Evolutionary conservation across 2,888 invertebrate genomes (phyloP).

Genomic region (Griposia aprilina): DNA sequence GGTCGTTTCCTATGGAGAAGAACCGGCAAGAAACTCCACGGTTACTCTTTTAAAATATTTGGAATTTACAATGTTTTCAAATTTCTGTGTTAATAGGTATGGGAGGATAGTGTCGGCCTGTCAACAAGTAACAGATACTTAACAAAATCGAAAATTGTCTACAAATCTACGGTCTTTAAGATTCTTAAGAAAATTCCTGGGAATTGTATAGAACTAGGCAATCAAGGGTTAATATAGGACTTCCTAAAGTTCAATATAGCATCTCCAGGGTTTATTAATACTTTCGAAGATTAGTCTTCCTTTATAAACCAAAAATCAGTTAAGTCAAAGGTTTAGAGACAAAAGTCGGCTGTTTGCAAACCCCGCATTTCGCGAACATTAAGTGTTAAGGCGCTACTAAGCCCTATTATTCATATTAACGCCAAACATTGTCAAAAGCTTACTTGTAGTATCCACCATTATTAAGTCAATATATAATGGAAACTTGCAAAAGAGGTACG

Average conservation of each 20-base stretch:
- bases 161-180: too few relatives aligned
- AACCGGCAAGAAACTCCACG: too few relatives aligned
- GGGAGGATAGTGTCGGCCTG: too few relatives aligned
- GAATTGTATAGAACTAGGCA: background rate
- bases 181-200: too few relatives aligned
- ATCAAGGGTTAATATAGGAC: background rate
- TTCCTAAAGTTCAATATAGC: background rate
- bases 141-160: too few relatives aligned
- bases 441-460: conserved; percentile 25
- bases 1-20: too few relatives aligned
- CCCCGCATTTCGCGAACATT: conserved; percentile 18
- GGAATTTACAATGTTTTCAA: too few relatives aligned
- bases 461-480: conserved; percentile 45
- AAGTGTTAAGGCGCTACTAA: conserved; percentile 26
- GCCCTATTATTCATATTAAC: conserved; percentile 43
- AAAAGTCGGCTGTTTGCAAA: background rate
- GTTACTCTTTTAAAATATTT: too few relatives aligned
- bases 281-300: background rate
- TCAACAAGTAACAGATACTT: too few relatives aligned
- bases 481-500: conserved; percentile 56
- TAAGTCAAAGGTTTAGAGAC: background rate
- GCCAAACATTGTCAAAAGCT: conserved; percentile 41
- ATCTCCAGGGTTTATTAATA: background rate
- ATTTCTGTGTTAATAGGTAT: too few relatives aligned
- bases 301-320: background rate